Conservation (phyloP, 2,113 vertebrate species). For the Zosterops pallidus region DNA sequence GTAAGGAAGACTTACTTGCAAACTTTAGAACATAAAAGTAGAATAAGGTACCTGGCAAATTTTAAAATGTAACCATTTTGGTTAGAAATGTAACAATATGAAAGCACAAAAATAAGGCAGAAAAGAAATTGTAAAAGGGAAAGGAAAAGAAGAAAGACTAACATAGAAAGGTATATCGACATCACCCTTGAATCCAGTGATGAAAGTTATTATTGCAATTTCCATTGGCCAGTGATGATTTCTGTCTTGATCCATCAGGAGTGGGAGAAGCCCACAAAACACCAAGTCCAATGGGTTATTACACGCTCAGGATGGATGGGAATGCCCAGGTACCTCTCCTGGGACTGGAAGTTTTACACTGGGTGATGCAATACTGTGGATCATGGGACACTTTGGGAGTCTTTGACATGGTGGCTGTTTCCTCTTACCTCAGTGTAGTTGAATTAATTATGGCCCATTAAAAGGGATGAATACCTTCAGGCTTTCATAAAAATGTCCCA, state of each 20-base stretch:
- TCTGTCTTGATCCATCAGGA: background rate
- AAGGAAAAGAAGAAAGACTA: no score
- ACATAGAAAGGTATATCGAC: no score
- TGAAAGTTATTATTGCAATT: background rate
- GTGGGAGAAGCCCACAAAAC: background rate
- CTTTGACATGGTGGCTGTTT: background rate
- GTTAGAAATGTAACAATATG: background rate
- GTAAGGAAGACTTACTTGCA: background rate
- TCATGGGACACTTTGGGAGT: background rate
- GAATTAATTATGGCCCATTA: background rate
- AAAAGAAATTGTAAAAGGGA: background rate
- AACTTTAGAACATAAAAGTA: background rate
- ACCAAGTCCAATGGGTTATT: background rate
- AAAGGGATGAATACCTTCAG: background rate
- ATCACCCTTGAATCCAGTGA: background rate
- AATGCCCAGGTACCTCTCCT: background rate
- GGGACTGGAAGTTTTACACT: background rate
- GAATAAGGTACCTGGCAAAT: accelerated
- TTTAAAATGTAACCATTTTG: background rate
- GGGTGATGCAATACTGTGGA: background rate
- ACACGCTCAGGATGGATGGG: no score
- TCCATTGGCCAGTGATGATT: background rate
- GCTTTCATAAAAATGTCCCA: background rate
- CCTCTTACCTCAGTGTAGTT: background rate
- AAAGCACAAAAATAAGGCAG: background rate